Conservation (phyloP, 2,113 vertebrate species). For the Dromas ardeola region DNA sequence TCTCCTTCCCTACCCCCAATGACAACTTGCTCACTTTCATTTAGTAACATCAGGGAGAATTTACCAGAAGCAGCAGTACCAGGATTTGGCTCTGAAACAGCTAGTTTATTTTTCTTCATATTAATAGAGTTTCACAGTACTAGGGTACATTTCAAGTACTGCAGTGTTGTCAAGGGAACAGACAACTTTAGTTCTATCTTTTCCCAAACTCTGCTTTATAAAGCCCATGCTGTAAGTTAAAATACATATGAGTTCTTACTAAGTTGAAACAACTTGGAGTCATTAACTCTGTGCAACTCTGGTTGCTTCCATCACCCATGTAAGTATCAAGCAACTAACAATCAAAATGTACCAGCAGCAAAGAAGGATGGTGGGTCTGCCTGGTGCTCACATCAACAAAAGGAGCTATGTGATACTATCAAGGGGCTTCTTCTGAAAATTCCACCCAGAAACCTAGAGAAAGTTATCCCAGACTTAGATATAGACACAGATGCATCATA, state of each 20-base stretch:
- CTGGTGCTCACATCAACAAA: neutral
- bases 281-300: neutral
- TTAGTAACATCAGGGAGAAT: neutral
- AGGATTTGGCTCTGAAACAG: neutral
- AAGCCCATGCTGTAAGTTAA: neutral
- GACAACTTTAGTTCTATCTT: neutral
- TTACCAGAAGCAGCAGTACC: neutral
- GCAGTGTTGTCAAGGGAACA: neutral
- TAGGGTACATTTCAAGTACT: neutral
- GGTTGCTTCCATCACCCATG: neutral
- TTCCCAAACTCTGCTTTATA: neutral
- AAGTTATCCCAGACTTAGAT: neutral
- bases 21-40: neutral
- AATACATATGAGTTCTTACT: neutral
- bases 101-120: neutral
- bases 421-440: neutral
- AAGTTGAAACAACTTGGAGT: neutral
- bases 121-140: neutral
- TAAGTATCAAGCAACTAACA: neutral
- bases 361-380: neutral
- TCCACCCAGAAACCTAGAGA: neutral
- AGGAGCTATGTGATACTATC: neutral
- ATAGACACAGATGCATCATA: neutral
- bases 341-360: neutral
- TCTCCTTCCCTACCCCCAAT: neutral